These are phyloP conservation scores for Muntiacus reevesi DNA, from an alignment of 2,113 vertebrate species.

Conservation along the genomic window DNA sequence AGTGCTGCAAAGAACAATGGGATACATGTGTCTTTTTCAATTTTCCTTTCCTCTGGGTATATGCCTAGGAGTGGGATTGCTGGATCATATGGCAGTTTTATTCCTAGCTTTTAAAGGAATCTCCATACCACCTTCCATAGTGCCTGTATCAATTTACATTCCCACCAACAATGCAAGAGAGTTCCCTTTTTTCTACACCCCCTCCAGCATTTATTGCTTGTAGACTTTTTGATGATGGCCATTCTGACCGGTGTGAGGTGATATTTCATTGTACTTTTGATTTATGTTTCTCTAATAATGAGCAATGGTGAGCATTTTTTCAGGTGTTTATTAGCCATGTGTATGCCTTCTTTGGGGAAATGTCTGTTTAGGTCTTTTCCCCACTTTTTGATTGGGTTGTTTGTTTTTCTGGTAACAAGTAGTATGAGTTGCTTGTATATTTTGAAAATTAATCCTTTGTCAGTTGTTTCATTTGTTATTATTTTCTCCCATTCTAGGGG, in stretches of 20 bases:
- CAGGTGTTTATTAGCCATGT: neutral
- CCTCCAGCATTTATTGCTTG: neutral
- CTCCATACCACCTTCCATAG: neutral
- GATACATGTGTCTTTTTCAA: neutral
- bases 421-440: neutral
- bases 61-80: neutral
- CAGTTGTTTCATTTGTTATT: neutral
- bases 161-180: neutral
- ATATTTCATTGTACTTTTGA: neutral
- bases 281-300: neutral
- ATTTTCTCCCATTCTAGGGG: neutral
- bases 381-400: neutral
- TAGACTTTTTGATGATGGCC: neutral
- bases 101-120: neutral
- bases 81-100: neutral
- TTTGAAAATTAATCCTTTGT: neutral
- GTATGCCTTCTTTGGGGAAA: neutral
- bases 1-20: neutral
- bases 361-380: neutral
- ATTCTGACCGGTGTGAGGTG: fast-evolving
- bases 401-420: neutral
- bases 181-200: neutral
- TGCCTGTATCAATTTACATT: neutral
- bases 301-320: neutral
- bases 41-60: neutral